Percentiles rank a stretch among this genome's conserved stretches.
phyloP scores from a whole-genome alignment of 2,113 vertebrate genomes.

The Rhabdornis inornatus region DNA sequence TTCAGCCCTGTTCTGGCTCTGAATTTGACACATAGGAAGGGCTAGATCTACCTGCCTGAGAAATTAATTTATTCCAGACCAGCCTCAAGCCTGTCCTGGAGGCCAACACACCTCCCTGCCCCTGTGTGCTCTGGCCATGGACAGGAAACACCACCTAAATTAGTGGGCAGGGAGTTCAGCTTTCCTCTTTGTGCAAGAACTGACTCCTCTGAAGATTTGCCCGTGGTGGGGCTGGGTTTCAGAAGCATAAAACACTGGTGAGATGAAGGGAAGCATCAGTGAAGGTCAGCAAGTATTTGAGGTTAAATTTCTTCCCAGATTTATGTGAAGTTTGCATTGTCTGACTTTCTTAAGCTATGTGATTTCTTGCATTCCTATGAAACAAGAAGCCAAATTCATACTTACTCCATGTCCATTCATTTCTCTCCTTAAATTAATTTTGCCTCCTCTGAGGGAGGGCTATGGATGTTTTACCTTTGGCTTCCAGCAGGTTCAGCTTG shows the following conservation, averaged over 20 bases:
- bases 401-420: neutral
- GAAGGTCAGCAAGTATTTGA: neutral
- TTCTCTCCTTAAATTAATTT: neutral
- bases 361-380: conserved; percentile 23
- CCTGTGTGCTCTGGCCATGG: neutral
- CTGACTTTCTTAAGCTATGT: neutral
- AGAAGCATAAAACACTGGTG: neutral
- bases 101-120: neutral
- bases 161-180: conserved; percentile 16
- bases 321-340: neutral
- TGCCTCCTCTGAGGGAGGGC: neutral
- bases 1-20: neutral
- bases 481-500: neutral
- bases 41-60: neutral
- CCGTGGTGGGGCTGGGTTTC: neutral
- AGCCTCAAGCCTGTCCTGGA: neutral
- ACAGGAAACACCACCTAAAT: neutral
- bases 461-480: neutral
- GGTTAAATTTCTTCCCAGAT: conserved; percentile 4
- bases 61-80: neutral
- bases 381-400: neutral
- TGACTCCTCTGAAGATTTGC: conserved; percentile 30
- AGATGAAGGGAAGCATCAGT: neutral
- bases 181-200: conserved; percentile 33
- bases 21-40: neutral